Percentiles rank a stretch among this genome's conserved stretches.
These are phyloP conservation scores for Alectoris magna DNA, from an alignment of 2,797 vertebrate genomes.

Conservation along the genomic window DNA sequence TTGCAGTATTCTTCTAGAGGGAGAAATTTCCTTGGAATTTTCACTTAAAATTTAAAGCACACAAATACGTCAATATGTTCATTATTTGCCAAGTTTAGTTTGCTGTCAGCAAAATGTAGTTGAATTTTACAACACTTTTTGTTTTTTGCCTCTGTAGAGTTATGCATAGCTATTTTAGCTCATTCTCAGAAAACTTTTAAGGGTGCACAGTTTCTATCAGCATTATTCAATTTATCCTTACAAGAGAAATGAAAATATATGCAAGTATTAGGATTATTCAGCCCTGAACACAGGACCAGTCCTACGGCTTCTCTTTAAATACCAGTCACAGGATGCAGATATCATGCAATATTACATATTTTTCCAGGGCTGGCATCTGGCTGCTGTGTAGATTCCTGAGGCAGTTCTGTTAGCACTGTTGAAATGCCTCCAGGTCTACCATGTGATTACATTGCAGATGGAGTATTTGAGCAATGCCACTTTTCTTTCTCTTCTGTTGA, in stretches of 20 bases:
- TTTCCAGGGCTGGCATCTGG: conserved; percentile 35
- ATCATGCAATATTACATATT: background rate
- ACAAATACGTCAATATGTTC: background rate
- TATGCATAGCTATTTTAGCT: background rate
- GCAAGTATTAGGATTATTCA: background rate
- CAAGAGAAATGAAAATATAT: background rate
- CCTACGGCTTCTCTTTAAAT: background rate
- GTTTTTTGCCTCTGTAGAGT: background rate
- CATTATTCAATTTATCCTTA: background rate
- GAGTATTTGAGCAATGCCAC: background rate
- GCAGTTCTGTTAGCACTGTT: conserved; percentile 11
- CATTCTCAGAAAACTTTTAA: background rate
- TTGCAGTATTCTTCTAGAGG: background rate
- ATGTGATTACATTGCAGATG: conserved; percentile 16
- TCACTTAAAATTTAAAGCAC: background rate
- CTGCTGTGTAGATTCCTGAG: conserved; percentile 39
- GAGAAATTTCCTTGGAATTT: background rate
- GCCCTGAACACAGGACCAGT: background rate
- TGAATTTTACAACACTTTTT: background rate
- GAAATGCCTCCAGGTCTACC: conserved; percentile 13
- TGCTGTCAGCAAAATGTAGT: background rate
- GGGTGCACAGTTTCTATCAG: background rate
- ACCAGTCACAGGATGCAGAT: background rate
- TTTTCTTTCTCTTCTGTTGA: background rate
- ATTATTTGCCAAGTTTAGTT: background rate